Evolutionary conservation across 64 coral and sea anemone genomes (phyloP), one percentile per base, ranked within the genome.

Genomic region (Catalaphyllia jardinei): DNA sequence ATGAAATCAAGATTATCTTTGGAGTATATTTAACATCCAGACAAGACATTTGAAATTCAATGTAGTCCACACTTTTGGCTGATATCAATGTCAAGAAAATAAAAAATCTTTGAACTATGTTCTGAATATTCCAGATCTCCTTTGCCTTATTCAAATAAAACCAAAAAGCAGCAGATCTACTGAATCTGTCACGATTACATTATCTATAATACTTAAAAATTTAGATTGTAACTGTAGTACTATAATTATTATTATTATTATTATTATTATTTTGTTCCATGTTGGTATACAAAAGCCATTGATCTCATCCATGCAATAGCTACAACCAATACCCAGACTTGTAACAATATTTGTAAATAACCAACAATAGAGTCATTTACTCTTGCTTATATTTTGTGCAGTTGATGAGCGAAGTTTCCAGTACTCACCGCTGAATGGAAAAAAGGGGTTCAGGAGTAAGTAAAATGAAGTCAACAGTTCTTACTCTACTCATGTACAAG

Each of bases 371-470:
- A 85, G 62, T 51, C 63, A 85, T 71, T 50, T 85, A 85, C 81
- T 85, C 81, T 71, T 85, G 81, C 20, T 71, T 71, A 51, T 71
- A 71, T 69, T 69, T 85, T 85, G 81, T 10, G 81, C 30, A 85
- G 93, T 55, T 80, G 93, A 91, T 75, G 93, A 91, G 76, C 74
- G 80, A 76, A 83, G 72, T 91, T 79, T 89, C 95, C 94, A 93
- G 88, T 82, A 96, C 91, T 88, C 87, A 93, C 81, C 75, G 88
- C 95, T 96, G 76, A 81, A 92, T 92, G 87, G 79, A 93, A 93
- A 92, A 96, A 96, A 96, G 51, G 95, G 95, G 95, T 93, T 89
- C 31, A 93, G 88, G 95, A 87, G 90, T 96, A 88, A 96, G 95
- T 96, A 91, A 77, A 89, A 52, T 77, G 87, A 89, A 75, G 87